Conservation (phyloP, 2,113 vertebrate species). For the Panthera leo region DNA sequence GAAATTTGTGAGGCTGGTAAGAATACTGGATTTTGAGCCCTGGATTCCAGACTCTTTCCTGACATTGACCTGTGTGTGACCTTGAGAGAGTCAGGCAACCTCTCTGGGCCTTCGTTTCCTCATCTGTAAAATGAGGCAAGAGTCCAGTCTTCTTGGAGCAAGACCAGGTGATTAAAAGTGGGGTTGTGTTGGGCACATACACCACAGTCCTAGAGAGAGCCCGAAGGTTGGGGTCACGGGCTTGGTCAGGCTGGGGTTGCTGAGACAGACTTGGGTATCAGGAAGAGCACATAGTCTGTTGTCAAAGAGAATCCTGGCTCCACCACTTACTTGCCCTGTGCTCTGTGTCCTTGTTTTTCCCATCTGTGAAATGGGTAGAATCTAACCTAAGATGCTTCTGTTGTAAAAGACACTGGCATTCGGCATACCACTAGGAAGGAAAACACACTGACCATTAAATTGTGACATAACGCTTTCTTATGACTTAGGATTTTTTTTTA, state of each 20-base stretch:
- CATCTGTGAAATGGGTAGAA: neutral
- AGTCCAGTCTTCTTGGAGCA: neutral
- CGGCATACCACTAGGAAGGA: neutral
- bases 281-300: neutral
- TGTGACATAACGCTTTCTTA: neutral
- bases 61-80: neutral
- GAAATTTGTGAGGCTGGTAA: neutral
- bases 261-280: neutral
- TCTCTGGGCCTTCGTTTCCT: neutral
- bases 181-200: neutral
- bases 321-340: neutral
- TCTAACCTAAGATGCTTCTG: neutral
- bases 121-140: neutral
- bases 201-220: neutral
- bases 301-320: neutral
- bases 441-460: neutral
- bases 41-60: neutral
- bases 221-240: neutral
- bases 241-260: neutral
- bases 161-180: neutral
- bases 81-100: neutral
- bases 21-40: neutral
- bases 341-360: neutral
- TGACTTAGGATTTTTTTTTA: neutral
- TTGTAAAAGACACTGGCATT: neutral